Conservation (phyloP, 2,113 vertebrate genomes). For the Vimba vimba region DNA sequence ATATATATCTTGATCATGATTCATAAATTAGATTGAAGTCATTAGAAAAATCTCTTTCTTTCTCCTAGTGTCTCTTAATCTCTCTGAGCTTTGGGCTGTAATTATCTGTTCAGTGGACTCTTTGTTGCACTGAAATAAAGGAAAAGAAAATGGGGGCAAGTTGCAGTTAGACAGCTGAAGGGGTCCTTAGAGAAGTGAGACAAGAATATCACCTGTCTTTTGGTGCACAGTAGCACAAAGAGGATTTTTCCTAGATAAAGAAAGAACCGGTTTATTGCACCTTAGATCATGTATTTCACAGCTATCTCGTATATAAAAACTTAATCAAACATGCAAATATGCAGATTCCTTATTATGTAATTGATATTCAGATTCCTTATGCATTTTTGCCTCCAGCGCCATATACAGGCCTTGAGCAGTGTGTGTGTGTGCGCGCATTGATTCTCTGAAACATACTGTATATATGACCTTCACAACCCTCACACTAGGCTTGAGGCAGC, state of each 20-base stretch:
- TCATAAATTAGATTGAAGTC: no score
- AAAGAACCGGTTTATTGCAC: not conserved
- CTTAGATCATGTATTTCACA: not conserved
- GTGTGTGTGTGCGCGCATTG: constrained; percentile 8
- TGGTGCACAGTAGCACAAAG: not conserved
- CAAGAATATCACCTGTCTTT: constrained; percentile 12
- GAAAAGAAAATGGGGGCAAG: constrained; percentile 14
- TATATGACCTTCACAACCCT: constrained; percentile 20
- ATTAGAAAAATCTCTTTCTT: constrained; percentile 20
- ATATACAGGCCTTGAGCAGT: not conserved
- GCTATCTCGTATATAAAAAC: not conserved
- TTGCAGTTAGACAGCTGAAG: not conserved
- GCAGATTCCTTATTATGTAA: not conserved
- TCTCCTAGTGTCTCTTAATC: constrained; percentile 13
- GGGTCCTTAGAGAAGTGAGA: constrained; percentile 11
- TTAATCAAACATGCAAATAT: not conserved
- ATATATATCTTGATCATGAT: no score
- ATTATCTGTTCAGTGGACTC: constrained; percentile 28
- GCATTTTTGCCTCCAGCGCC: not conserved
- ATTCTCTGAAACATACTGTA: constrained; percentile 24
- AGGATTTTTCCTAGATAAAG: not conserved
- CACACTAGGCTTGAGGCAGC: not conserved
- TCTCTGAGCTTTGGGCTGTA: constrained; percentile 6
- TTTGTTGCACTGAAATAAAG: constrained; percentile 32
- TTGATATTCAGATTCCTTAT: constrained; percentile 2